Base-by-base conservation (phyloP, 1,140 invertebrate genomes). In the Caenorhabditis elegans region DNA sequence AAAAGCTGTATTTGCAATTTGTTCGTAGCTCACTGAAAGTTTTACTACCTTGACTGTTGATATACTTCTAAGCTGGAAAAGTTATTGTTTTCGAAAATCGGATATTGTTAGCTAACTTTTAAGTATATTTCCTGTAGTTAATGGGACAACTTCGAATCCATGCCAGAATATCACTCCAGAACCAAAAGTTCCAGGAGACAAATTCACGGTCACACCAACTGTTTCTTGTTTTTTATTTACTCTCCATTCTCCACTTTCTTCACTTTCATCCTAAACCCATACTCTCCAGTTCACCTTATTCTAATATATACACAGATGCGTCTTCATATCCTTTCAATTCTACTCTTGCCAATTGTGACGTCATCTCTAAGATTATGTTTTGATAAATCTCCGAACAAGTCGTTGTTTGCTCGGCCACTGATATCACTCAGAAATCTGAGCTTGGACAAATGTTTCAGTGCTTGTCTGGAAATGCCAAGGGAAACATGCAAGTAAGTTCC, bases 141-240 rank as follows among this genome's bases (percentile, higher is more conserved):
- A n/a, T n/a, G n/a, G n/a, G n/a, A n/a, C n/a, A n/a, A n/a, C n/a
- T n/a, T n/a, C n/a, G n/a, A n/a, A n/a, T n/a, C n/a, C n/a, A n/a
- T n/a, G n/a, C n/a, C n/a, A n/a, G n/a, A n/a, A n/a, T n/a, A n/a
- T n/a, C n/a, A n/a, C n/a, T n/a, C n/a, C n/a, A n/a, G n/a, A 8
- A 43, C 34, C 1, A 39, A 70, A 17, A 70, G 60, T 70, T 70
- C 60, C 60, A 70, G 55, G 31, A 28, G 34, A 60, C 55, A 26
- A 28, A 60, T 60, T 28, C 31, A 26, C 51, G 26, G 51, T 55
- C 51, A 28, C 28, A 34, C 34, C 22, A 13, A 39, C 6, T 24
- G n/a, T 70, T 39, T 70, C 60, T 39, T 70, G 60, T 70, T 70
- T 70, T 60, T 36, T 70, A 39, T 70, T 70, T 70, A 28, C 26